Percentiles rank a stretch among this genome's conserved stretches.
Evolutionary conservation across 2,888 invertebrate genomes (phyloP).

Genomic region (Caenorhabditis doughertyi): DNA sequence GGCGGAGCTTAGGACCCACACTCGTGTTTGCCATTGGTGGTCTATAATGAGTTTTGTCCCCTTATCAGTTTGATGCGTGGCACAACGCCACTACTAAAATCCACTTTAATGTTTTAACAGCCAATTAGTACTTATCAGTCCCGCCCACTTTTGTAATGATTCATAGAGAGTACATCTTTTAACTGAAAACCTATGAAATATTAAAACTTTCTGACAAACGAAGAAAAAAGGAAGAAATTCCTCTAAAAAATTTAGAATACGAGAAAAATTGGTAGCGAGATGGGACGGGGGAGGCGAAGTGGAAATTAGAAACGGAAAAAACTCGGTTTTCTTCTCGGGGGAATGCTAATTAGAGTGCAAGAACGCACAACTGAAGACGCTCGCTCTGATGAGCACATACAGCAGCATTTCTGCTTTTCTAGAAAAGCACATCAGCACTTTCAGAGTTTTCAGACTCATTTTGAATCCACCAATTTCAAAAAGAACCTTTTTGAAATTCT

Average conservation of each 20-base stretch:
- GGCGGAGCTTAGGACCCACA: slow-evolving; percentile 15
- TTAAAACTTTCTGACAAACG: neutral
- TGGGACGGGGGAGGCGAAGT: slow-evolving; percentile 7
- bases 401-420: neutral
- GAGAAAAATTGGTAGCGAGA: neutral
- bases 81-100: slow-evolving; percentile 8
- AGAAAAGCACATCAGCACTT: slow-evolving; percentile 30
- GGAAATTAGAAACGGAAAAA: slow-evolving; percentile 40
- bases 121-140: neutral
- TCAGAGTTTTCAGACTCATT: slow-evolving; percentile 27
- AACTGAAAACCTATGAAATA: neutral
- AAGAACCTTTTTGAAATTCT: neutral
- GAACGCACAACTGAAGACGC: slow-evolving; percentile 34
- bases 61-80: slow-evolving; percentile 17
- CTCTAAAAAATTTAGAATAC: slow-evolving; percentile 6
- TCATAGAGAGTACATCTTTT: neutral
- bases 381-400: slow-evolving; percentile 32
- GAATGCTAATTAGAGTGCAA: slow-evolving; percentile 63
- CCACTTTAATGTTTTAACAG: slow-evolving; percentile 1
- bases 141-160: neutral
- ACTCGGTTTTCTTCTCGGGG: slow-evolving; percentile 29
- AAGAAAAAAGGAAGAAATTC: neutral
- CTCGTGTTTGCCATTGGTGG: slow-evolving; percentile 17
- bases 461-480: neutral
- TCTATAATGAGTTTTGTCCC: slow-evolving; percentile 8